Base-by-base conservation (phyloP, 2,113 vertebrate genomes). In the Scartelaos histophorus region DNA sequence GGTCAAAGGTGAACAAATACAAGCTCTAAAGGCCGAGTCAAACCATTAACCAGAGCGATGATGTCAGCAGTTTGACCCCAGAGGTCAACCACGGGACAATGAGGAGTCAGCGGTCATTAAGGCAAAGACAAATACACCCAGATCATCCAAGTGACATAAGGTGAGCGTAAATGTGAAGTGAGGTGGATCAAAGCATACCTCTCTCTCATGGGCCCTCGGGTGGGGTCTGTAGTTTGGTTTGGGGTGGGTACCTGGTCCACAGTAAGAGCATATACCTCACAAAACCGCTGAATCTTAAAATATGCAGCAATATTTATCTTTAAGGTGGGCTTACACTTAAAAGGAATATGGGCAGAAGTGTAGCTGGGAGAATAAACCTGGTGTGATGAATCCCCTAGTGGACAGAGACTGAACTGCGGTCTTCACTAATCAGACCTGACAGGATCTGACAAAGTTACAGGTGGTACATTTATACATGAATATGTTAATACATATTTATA, bases 1-100 rank as follows among this genome's bases (percentile, higher is more conserved):
- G 75, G 81, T 90, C 84, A 83, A 80, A 82, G 89, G 85, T 85
- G 82, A 85, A 45, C 89, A 87, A 90, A 90, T 58, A 58, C 47
- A 89, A 76, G 76, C 78, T 70, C 66, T 21, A 38, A 5, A 38
- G 61, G 60, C 62, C n/a, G 7, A 65, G 45, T 7, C 70, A 67
- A 69, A 62, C 72, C 58, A 79, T 88, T 84, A 89, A 73, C 87
- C 81, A 84, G 45, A 73, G 78, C 10, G 25, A 58, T 67, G 84
- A 88, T 81, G 85, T 86, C 79, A 86, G 80, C 80, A 78, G 5
- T 68, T 35, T 71, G 67, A 87, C 84, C 83, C 75, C 70, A 67
- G 78, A 70, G 85, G 84, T 85, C 85, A 70, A 15, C 4, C 9
- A 54, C 75, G 56, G 4, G 66, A 67, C 78, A 90, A 87, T 87